These are phyloP conservation scores for rabbit (Oryctolagus cuniculus) DNA, from an alignment of 2,113 vertebrate species.

Conservation along the genomic window DNA sequence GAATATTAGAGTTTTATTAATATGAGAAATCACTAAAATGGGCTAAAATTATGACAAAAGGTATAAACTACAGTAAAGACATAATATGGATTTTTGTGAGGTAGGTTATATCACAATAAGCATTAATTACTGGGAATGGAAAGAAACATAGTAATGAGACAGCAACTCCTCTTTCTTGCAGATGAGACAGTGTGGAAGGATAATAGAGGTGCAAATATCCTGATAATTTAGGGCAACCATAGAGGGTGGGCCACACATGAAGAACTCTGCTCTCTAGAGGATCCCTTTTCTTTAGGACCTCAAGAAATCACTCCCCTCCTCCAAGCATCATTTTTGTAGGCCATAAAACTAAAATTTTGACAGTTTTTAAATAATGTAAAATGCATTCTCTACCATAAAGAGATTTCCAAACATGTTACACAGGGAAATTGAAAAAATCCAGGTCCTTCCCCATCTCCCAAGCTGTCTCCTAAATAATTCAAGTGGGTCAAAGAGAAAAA, in stretches of 20 bases:
- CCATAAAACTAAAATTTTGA: not conserved
- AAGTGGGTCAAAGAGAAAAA: not conserved
- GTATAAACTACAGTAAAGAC: not conserved
- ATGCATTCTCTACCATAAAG: not conserved
- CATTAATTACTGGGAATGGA: not conserved
- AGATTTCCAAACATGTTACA: not conserved
- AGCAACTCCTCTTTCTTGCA: not conserved
- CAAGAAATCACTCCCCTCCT: not conserved
- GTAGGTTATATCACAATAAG: constrained; percentile 19
- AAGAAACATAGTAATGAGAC: not conserved
- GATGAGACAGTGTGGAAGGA: not conserved
- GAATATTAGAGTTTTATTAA: not conserved
- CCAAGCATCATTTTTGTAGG: not conserved
- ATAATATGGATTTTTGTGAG: not conserved
- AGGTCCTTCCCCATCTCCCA: not conserved
- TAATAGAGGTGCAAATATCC: not conserved
- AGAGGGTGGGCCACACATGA: not conserved
- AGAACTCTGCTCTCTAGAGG: not conserved
- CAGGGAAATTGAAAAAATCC: not conserved
- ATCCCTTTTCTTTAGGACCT: not conserved
- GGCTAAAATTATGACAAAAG: constrained; percentile 25
- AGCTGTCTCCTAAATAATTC: not conserved
- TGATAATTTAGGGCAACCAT: not conserved
- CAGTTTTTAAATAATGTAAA: not conserved
- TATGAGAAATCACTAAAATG: not conserved